These are phyloP conservation scores for Colinus virginianus DNA, from an alignment of 2,113 vertebrate genomes.

Conservation along the genomic window DNA sequence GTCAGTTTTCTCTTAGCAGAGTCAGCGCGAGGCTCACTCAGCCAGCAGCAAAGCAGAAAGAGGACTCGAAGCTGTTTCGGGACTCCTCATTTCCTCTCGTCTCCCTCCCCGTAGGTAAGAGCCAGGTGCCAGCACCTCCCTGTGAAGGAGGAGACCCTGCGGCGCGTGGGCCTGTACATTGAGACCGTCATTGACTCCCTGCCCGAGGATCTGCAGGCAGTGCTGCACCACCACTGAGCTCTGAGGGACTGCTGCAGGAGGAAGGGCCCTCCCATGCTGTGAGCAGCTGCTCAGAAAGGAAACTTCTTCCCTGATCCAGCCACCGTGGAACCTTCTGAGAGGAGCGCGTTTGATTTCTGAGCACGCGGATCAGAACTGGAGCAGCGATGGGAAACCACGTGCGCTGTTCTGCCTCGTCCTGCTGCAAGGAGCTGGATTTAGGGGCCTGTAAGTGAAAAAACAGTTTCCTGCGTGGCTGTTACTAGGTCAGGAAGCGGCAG, in stretches of 20 bases:
- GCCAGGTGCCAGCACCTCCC: constrained; percentile 85
- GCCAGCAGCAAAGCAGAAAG: neutral
- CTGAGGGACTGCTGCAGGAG: neutral
- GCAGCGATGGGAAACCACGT: accelerated
- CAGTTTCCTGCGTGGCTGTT: neutral
- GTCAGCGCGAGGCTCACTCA: neutral
- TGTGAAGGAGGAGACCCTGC: constrained; percentile 82
- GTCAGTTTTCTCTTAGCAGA: neutral
- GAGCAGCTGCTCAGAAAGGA: neutral
- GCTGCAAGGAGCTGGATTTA: neutral
- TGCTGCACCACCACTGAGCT: constrained; percentile 79
- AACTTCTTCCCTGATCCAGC: neutral
- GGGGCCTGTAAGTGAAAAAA: neutral
- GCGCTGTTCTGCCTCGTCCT: accelerated
- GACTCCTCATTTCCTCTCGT: too few relatives aligned
- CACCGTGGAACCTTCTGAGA: neutral
- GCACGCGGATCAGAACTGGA: neutral
- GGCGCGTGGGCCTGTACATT: constrained; percentile 77
- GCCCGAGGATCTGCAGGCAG: constrained; percentile 86
- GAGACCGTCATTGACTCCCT: constrained; percentile 80
- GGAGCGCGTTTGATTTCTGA: accelerated
- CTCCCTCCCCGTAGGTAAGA: constrained; percentile 71
- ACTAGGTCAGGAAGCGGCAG: neutral
- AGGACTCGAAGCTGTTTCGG: accelerated
- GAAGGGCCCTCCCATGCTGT: neutral